These are phyloP conservation scores for Oophaga sylvatica DNA, from an alignment of 2,797 vertebrate genomes.

Conservation along the genomic window DNA sequence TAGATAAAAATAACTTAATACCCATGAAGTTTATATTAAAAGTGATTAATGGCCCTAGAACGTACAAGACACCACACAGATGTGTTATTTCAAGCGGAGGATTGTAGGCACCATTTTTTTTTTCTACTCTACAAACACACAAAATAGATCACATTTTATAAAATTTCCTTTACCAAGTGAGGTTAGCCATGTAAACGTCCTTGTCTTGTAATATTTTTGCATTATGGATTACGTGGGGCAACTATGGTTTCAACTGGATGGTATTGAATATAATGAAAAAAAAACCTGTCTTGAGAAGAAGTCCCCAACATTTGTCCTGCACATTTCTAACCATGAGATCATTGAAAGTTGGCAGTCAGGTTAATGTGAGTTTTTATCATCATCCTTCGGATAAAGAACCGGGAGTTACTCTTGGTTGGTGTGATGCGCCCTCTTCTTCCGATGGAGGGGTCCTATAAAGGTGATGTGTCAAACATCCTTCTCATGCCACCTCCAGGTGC, in stretches of 20 bases:
- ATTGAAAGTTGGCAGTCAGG: constrained; percentile 17
- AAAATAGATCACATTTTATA: constrained; percentile 20
- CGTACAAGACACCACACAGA: neutral
- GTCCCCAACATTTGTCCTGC: neutral
- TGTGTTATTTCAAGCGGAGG: neutral
- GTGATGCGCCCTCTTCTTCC: neutral
- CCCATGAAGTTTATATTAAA: neutral
- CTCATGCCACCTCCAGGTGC: constrained; percentile 56
- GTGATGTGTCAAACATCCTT: constrained; percentile 21
- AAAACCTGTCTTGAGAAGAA: neutral
- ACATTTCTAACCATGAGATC: neutral
- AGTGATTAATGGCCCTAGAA: neutral
- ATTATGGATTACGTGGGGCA: neutral
- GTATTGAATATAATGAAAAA: neutral
- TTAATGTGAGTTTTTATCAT: neutral
- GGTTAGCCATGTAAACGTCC: neutral
- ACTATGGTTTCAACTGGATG: neutral
- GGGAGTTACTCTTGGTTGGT: neutral
- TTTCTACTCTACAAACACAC: constrained; percentile 1
- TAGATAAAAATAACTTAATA: neutral
- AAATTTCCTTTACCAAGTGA: constrained; percentile 1
- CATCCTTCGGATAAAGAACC: neutral
- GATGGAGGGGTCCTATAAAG: neutral
- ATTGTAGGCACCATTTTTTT: constrained; percentile 1
- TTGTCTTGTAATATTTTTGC: neutral